Evolutionary conservation across 2,797 vertebrate genomes (phyloP).

Genomic region (Sebastolobus altivelis): DNA sequence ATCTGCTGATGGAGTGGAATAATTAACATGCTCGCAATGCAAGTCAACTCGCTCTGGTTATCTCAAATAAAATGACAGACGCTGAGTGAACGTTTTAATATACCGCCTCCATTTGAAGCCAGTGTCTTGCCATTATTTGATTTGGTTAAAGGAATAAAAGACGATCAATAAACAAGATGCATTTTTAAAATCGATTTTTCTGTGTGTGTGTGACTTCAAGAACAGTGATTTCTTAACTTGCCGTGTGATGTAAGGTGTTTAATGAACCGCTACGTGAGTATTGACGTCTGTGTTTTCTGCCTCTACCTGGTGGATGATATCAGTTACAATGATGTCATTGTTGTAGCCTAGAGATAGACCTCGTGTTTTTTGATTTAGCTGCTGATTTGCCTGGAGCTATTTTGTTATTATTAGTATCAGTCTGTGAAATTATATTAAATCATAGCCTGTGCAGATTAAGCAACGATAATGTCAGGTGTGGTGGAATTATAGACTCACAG

Average conservation of each 20-base stretch:
- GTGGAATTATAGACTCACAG: conserved; percentile 23
- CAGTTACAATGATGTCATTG: conserved; percentile 33
- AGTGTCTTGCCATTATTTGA: conserved; percentile 10
- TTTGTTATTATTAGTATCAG: conserved; percentile 17
- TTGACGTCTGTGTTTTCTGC: conserved; percentile 4
- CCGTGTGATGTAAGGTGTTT: conserved; percentile 27
- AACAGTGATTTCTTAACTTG: conserved; percentile 7
- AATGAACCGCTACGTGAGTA: conserved; percentile 9
- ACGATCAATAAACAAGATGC: background rate
- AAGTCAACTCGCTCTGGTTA: conserved; percentile 31
- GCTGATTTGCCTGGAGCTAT: conserved; percentile 39
- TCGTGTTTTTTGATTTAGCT: conserved; percentile 39
- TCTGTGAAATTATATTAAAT: conserved; percentile 24
- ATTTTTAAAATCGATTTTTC: conserved; percentile 4
- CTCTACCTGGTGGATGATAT: conserved; percentile 13
- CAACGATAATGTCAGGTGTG: conserved; percentile 7
- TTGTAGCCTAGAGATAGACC: background rate
- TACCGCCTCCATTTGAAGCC: conserved; percentile 1
- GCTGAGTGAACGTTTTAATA: conserved; percentile 9
- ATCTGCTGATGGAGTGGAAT: conserved; percentile 13
- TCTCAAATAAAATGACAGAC: conserved; percentile 9
- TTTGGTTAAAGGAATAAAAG: conserved; percentile 17
- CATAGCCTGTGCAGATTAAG: conserved; percentile 15
- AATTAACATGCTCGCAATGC: conserved; percentile 22
- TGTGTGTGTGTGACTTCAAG: background rate